These are phyloP conservation scores for Drosophila quadrilineata DNA, from an alignment of 1,140 invertebrate species.

Conservation along the genomic window DNA sequence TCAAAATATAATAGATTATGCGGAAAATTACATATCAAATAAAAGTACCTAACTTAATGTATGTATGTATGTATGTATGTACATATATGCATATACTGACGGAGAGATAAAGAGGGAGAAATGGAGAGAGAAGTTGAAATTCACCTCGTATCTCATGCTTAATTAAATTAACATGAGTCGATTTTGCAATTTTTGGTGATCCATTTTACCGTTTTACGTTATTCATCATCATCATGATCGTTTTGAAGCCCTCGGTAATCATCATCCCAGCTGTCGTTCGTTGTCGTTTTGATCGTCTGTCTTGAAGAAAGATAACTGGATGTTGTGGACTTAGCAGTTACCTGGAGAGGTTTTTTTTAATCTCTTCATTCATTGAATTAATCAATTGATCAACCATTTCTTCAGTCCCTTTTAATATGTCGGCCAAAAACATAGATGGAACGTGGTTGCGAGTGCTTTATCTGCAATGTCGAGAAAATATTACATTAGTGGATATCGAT, in stretches of 20 bases:
- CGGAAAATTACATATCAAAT: neutral
- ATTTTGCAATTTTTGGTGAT: conserved; percentile 7
- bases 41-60: conserved; percentile 3
- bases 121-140: conserved; percentile 64
- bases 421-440: too few relatives aligned
- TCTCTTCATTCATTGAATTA: neutral
- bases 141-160: conserved; percentile 67
- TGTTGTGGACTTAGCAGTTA: conserved; percentile 70
- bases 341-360: conserved; percentile 56
- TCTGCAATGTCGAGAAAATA: too few relatives aligned
- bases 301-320: conserved; percentile 72
- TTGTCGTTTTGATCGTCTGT: conserved; percentile 51
- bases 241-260: too few relatives aligned
- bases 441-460: too few relatives aligned
- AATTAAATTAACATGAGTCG: conserved; percentile 53
- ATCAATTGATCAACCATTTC: too few relatives aligned
- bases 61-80: conserved; percentile 14
- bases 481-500: too few relatives aligned
- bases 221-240: conserved; percentile 29
- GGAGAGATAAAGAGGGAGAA: conserved; percentile 46
- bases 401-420: too few relatives aligned
- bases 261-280: too few relatives aligned
- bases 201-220: conserved; percentile 20
- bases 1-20: conserved; percentile 18
- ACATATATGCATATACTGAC: conserved; percentile 16